These are phyloP conservation scores for Euzetes globulus DNA, from an alignment of 2,888 invertebrate species.

Conservation along the genomic window DNA sequence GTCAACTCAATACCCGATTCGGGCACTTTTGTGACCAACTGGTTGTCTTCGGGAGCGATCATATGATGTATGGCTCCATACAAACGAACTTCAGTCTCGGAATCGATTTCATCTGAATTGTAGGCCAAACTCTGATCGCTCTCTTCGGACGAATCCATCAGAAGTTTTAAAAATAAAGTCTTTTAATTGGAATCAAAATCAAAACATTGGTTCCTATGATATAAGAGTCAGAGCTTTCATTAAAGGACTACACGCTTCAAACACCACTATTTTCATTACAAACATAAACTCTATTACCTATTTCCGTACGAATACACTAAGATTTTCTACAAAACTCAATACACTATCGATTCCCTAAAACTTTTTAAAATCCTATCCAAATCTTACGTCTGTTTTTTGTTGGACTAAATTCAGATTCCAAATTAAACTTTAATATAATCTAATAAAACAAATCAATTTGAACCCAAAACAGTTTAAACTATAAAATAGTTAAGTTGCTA, in stretches of 20 bases:
- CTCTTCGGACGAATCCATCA: neutral
- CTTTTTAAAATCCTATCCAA: neutral
- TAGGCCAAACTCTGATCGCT: neutral
- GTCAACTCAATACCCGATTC: too few relatives aligned
- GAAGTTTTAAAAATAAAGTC: neutral
- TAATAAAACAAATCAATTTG: too few relatives aligned
- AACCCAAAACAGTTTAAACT: too few relatives aligned
- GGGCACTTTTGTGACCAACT: neutral
- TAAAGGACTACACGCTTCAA: neutral
- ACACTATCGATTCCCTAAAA: too few relatives aligned
- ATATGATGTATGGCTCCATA: conserved; percentile 22
- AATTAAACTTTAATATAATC: too few relatives aligned
- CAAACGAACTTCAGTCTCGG: neutral
- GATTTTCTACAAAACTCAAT: neutral
- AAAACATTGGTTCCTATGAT: neutral
- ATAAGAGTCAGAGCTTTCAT: neutral
- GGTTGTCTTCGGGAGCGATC: neutral
- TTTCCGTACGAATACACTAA: neutral
- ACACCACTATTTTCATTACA: too few relatives aligned
- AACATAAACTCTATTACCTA: neutral
- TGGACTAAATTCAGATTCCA: too few relatives aligned
- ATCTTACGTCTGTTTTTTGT: neutral
- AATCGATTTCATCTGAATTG: conserved; percentile 14
- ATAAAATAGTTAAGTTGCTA: too few relatives aligned
- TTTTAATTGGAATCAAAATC: neutral